phyloP scores from a whole-genome alignment of 2,888 invertebrate species.

The Mantis religiosa region DNA sequence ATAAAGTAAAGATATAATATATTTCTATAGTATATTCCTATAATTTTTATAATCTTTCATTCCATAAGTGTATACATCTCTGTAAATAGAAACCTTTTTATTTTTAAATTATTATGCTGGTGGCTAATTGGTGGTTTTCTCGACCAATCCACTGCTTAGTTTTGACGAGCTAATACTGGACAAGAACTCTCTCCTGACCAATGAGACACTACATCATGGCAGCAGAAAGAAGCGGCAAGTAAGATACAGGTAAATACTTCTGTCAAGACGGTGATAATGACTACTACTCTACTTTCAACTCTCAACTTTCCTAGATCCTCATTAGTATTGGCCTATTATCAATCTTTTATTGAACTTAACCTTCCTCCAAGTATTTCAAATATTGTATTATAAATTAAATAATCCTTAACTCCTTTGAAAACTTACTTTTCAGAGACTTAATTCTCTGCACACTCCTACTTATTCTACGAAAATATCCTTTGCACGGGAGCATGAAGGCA shows the following conservation, averaged over 20 bases:
- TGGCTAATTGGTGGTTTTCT: slow-evolving; percentile 21
- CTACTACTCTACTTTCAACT: not conserved
- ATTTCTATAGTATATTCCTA: not conserved
- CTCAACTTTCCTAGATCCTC: slow-evolving; percentile 3
- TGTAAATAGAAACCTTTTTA: not conserved
- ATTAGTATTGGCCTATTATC: not conserved
- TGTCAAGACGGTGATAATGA: not conserved
- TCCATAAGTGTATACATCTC: not conserved
- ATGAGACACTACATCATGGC: slow-evolving; percentile 23
- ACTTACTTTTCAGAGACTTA: not conserved
- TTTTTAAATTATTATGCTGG: not conserved
- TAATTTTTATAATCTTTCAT: not conserved
- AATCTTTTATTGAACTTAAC: not conserved
- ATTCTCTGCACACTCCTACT: not conserved
- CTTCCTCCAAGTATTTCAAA: not conserved
- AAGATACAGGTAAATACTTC: slow-evolving; percentile 26
- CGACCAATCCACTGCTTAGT: slow-evolving; percentile 24
- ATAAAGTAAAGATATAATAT: not conserved
- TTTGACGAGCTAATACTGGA: slow-evolving; percentile 29
- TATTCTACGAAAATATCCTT: not conserved
- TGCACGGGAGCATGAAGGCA: not conserved
- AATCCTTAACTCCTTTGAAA: not conserved
- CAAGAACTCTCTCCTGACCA: slow-evolving; percentile 27
- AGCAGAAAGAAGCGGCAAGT: slow-evolving; percentile 29
- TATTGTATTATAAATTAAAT: not conserved